A percentile compares a stretch with the other conserved stretches of the same genome.
Evolutionary conservation across 2,113 vertebrate genomes (phyloP).

Genomic region (Cromileptes altivelis): DNA sequence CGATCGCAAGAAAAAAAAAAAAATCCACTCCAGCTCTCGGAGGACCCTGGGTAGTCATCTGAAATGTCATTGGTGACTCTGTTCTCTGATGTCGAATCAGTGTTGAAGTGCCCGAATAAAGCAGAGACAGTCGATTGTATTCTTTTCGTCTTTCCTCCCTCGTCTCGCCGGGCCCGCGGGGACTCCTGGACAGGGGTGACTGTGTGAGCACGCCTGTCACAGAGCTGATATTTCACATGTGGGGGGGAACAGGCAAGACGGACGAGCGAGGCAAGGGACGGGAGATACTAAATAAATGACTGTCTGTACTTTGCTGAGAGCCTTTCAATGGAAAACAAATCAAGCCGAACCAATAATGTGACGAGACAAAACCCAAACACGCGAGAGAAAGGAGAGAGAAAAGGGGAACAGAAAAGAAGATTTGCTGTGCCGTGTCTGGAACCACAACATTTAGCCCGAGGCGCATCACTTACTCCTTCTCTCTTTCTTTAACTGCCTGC

Average conservation of each 20-base stretch:
- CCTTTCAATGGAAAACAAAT: slow-evolving; percentile 63
- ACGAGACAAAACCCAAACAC: slow-evolving; percentile 65
- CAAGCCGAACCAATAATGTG: slow-evolving; percentile 69
- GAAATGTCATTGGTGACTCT: slow-evolving; percentile 56
- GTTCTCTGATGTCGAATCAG: slow-evolving; percentile 44
- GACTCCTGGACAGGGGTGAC: slow-evolving; percentile 31
- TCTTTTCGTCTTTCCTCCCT: slow-evolving; percentile 42
- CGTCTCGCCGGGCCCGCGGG: background rate
- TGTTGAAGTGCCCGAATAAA: slow-evolving; percentile 39
- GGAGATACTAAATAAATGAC: slow-evolving; percentile 62
- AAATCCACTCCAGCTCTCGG: slow-evolving; percentile 17
- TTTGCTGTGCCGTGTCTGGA: slow-evolving; percentile 68
- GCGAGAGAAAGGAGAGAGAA: slow-evolving; percentile 28
- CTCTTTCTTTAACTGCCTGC: slow-evolving; percentile 30
- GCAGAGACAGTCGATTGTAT: slow-evolving; percentile 42
- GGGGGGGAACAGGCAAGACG: slow-evolving; percentile 13
- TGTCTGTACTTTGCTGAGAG: slow-evolving; percentile 58
- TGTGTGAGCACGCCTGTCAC: slow-evolving; percentile 58
- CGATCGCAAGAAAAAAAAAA: background rate
- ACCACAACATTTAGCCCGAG: slow-evolving; percentile 72
- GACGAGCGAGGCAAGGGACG: slow-evolving; percentile 30
- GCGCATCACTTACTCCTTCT: slow-evolving; percentile 53
- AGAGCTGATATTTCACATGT: slow-evolving; percentile 53
- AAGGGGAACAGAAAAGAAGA: slow-evolving; percentile 57
- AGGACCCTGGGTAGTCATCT: slow-evolving; percentile 41